Percentiles rank a stretch among this genome's conserved stretches.
phyloP scores from a whole-genome alignment of 2,113 vertebrate genomes.

The Antechinus stuartii region DNA sequence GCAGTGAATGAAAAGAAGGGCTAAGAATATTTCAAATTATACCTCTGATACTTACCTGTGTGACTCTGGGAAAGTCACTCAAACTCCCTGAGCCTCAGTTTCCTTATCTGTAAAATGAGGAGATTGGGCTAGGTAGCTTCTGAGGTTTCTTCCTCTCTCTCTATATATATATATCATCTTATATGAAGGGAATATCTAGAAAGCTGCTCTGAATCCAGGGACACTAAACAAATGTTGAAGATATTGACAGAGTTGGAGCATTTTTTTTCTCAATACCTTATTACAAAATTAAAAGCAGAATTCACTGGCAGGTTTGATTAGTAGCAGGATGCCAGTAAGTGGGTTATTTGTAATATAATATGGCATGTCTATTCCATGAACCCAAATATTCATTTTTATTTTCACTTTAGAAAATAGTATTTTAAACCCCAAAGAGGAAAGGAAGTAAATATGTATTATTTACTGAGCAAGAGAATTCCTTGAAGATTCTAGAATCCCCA shows the following conservation, averaged over 20 bases:
- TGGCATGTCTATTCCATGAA: not conserved
- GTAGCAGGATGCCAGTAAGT: not conserved
- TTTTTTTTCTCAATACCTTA: not conserved
- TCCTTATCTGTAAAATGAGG: slow-evolving; percentile 14
- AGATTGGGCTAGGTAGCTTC: not conserved
- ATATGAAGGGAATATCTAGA: not conserved
- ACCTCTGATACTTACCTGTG: not conserved
- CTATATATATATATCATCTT: not conserved
- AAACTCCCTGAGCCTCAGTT: not conserved
- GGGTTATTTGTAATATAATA: slow-evolving; percentile 1
- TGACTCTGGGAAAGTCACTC: not conserved
- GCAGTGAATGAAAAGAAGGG: not conserved
- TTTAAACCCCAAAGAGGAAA: slow-evolving; percentile 9
- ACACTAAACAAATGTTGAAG: not conserved
- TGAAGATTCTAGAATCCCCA: not conserved
- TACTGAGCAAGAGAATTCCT: slow-evolving; percentile 1
- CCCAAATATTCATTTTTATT: not conserved
- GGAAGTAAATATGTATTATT: not conserved
- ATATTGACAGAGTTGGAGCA: not conserved
- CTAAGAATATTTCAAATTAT: not conserved
- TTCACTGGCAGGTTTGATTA: slow-evolving; percentile 16
- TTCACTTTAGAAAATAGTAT: slow-evolving; percentile 5
- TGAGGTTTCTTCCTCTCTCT: not conserved
- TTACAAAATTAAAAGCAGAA: not conserved
- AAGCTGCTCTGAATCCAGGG: not conserved